Evolutionary conservation across 2,888 invertebrate genomes (phyloP), one percentile per base, ranked within the genome.

Genomic region (Parnassius apollo): DNA sequence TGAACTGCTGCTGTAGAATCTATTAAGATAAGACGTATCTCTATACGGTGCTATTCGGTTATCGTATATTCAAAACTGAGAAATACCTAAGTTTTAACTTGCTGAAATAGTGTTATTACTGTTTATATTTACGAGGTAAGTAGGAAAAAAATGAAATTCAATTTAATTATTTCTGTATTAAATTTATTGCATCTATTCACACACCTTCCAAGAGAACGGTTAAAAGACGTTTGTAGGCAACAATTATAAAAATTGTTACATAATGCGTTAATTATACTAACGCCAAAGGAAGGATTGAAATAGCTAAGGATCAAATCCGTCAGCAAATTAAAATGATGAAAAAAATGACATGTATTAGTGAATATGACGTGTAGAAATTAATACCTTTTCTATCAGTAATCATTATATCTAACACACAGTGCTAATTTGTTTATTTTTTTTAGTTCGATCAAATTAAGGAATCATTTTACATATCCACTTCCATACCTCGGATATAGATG

Each of bases 131-230:
- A 18, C n/a, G 9, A 7, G 42, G 9, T 50, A 49, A 55, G 46
- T 65, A 59, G 35, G 61, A 59, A 59, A 56, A 56, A 66, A 75
- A 77, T 70, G 82, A 79, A 81, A 74, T 64, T 49, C 49, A 71
- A 71, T 67, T 64, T 66, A 7, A 59, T 75, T 83, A 83, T 86
- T 89, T 91, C 88, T 88, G 91, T 91, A 91, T 90, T 90, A 88
- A 91, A 88, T 91, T 90, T 92, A 92, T 92, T 92, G 90, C 91
- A 91, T 90, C 91, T 92, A 92, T 91, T 93, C 93, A 88, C 93
- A 94, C 93, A 94, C 86, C 87, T 90, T 87, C 83, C 78, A 79
- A 80, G 80, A 77, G 75, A 82, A 84, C 85, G 82, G 82, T 81
- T 79, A 81, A 82, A 59, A 83, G 83, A 90, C 80, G 78, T 84